These are phyloP conservation scores for Cosmorhoe ocellata DNA, from an alignment of 2,888 invertebrate species.

Conservation along the genomic window DNA sequence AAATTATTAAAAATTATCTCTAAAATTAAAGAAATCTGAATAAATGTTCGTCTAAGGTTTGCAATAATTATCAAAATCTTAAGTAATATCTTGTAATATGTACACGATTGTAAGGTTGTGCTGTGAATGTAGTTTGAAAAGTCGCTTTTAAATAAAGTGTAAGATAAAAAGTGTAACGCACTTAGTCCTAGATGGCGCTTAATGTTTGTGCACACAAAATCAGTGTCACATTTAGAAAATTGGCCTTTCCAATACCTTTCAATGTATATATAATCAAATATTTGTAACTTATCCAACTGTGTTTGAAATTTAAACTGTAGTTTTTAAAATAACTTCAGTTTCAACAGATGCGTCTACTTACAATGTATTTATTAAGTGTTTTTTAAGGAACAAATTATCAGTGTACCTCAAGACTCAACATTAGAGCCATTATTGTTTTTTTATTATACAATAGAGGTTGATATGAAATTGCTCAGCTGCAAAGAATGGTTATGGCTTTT, in stretches of 20 bases:
- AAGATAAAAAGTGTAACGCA: constrained; percentile 10
- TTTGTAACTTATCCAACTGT: neutral
- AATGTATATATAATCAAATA: neutral
- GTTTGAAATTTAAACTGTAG: neutral
- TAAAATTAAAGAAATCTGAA: constrained; percentile 4
- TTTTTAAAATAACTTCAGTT: constrained; percentile 2
- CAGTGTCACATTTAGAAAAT: constrained; percentile 7
- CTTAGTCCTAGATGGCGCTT: constrained; percentile 12
- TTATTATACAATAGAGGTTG: neutral
- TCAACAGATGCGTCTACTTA: neutral
- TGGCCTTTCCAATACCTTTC: constrained; percentile 1
- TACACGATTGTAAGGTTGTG: constrained; percentile 26
- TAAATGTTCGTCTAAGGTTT: constrained; percentile 16
- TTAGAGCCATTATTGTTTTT: neutral
- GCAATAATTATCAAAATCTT: constrained; percentile 19
- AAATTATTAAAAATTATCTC: constrained; percentile 4
- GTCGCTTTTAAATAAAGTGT: constrained; percentile 9
- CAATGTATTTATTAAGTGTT: no score
- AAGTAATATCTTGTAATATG: constrained; percentile 7
- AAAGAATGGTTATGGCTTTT: no score
- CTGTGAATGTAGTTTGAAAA: constrained; percentile 17
- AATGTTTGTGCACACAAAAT: constrained; percentile 12
- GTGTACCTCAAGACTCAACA: constrained; percentile 5
- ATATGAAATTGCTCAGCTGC: no score
- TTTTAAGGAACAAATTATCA: neutral